phyloP scores from a whole-genome alignment of 2,888 invertebrate species.

The Amphimallon solstitiale region DNA sequence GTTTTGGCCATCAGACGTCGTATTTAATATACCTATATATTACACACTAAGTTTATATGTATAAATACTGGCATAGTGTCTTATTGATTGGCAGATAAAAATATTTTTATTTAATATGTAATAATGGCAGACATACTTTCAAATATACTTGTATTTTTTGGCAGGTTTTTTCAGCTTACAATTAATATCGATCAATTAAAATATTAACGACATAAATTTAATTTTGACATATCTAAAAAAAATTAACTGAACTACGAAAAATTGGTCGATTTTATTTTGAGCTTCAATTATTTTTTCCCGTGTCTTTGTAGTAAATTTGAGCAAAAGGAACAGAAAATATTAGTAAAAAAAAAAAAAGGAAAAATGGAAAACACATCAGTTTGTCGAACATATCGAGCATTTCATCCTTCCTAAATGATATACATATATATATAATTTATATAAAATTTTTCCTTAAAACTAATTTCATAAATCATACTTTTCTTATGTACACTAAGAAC shows the following conservation, averaged over 20 bases:
- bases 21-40: constrained; percentile 9
- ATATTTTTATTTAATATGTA: constrained; percentile 1
- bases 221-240: background rate
- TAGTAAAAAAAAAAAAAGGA: background rate
- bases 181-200: constrained; percentile 7
- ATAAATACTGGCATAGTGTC: constrained; percentile 1
- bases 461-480: constrained; percentile 18
- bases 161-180: constrained; percentile 26
- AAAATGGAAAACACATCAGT: background rate
- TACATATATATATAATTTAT: background rate
- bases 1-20: constrained; percentile 15
- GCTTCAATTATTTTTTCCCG: constrained; percentile 14
- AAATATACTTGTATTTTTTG: constrained; percentile 12
- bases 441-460: constrained; percentile 16
- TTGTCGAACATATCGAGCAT: background rate
- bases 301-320: constrained; percentile 9
- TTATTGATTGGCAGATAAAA: constrained; percentile 26
- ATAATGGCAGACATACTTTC: constrained; percentile 21
- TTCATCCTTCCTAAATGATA: constrained; percentile 6
- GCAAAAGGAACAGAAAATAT: constrained; percentile 9
- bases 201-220: constrained; percentile 4
- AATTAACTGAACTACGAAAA: constrained; percentile 17
- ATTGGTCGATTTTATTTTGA: constrained; percentile 26
- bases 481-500: constrained; percentile 16
- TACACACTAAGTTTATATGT: constrained; percentile 8